These are phyloP conservation scores for Varecia variegata DNA, from an alignment of 2,797 vertebrate species.

Conservation along the genomic window DNA sequence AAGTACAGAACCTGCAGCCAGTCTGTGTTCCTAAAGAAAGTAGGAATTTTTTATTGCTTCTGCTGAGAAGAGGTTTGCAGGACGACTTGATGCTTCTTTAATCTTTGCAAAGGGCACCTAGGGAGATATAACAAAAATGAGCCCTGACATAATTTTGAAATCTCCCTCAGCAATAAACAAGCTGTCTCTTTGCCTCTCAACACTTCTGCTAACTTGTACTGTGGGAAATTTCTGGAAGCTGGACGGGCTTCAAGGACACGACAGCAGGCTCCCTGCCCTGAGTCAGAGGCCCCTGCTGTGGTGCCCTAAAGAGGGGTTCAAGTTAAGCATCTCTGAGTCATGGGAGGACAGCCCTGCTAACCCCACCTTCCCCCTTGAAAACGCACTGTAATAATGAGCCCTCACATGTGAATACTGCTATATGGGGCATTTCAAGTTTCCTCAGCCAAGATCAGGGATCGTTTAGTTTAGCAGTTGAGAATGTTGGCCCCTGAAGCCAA, in stretches of 20 bases:
- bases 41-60: constrained; percentile 27
- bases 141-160: constrained; percentile 58
- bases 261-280: neutral
- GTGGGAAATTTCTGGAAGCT: constrained; percentile 6
- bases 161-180: constrained; percentile 34
- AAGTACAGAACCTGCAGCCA: neutral
- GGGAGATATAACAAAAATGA: constrained; percentile 44
- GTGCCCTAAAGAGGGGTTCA: neutral
- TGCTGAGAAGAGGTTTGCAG: constrained; percentile 18
- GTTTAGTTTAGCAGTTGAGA: neutral
- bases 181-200: constrained; percentile 13
- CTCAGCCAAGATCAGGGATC: neutral
- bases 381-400: accelerated
- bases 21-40: constrained; percentile 19
- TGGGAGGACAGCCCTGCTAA: neutral
- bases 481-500: neutral
- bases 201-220: neutral
- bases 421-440: neutral
- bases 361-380: neutral
- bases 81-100: constrained; percentile 27
- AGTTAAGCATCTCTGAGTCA: neutral
- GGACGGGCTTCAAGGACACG: neutral
- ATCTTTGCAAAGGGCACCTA: constrained; percentile 30
- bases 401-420: neutral
- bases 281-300: neutral